Evolutionary conservation across 2,113 vertebrate species (phyloP), one percentile per base, ranked within the genome.

Genomic region (Corythornis vintsioides): DNA sequence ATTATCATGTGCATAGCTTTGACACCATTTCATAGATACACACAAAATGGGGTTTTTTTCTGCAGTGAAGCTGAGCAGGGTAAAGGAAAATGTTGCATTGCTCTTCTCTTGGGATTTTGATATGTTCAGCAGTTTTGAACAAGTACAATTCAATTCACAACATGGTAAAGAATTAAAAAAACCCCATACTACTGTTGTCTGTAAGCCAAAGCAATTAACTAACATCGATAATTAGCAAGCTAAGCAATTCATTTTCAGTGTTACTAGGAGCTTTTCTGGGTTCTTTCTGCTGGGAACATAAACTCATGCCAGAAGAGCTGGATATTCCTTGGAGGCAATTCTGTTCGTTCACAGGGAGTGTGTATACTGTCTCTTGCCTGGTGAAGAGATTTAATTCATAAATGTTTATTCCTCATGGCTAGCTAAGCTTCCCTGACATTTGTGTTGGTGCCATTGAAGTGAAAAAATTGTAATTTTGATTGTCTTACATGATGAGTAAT

Each of bases 221-320:
- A 71, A 86, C 88, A 96, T 52, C 57, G 48, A 83, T 90, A 83
- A 90, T 83, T 86, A 77, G 60, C 83, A 95, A 93, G 74, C 40
- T 48, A 80, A 52, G 40, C 38, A 71, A 77, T 86, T 92, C 67
- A 48, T 86, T 67, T 71, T 55, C 21, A 86, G 59, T 77, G 18
- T 56, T 89, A 60, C 55, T n/a, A 48, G 38, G n/a, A 86, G 35
- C 13, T 90, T 81, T 84, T 2, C 10, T 65, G 33, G 3, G 11
- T 40, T 92, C 20, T 74, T 84, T 83, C 71, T 71, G 24, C 11
- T 86, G 57, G 63, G 71, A 90, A 86, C 13, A 90, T 66, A 86
- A 89, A 78, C 10, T 64, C 10, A n/a, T 65, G 61, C 40, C 48
- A 64, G 78, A 88, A 89, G 22, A 53, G 24, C 14, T 48, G 75